These are phyloP conservation scores for Diaphora mendica DNA, from an alignment of 2,888 invertebrate genomes.

Conservation along the genomic window DNA sequence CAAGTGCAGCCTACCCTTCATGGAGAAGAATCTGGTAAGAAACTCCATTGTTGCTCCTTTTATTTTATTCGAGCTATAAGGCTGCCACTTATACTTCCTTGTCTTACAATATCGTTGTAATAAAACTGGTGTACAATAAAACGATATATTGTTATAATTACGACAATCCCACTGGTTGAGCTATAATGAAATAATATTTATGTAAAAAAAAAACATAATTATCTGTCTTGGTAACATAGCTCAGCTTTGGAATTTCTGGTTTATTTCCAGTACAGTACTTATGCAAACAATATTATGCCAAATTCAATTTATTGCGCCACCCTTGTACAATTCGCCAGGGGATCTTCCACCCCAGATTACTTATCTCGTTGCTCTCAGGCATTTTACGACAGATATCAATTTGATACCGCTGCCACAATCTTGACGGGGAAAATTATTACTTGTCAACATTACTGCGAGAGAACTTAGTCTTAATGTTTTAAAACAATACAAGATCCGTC, in stretches of 20 bases:
- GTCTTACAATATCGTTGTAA: no score
- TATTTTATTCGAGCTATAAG: no score
- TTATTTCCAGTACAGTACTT: background rate
- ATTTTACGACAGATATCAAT: constrained; percentile 8
- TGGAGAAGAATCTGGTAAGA: no score
- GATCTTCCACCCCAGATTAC: background rate
- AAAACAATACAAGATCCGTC: background rate
- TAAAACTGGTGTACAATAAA: no score
- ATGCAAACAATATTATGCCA: background rate
- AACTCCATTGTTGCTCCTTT: no score
- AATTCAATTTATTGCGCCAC: background rate
- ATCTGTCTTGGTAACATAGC: background rate
- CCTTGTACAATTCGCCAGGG: background rate
- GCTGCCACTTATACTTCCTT: no score
- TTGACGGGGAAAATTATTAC: background rate
- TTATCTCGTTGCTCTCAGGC: background rate
- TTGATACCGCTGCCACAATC: background rate
- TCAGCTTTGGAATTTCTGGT: background rate
- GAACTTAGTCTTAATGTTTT: background rate
- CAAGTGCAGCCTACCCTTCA: no score
- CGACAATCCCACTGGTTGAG: background rate
- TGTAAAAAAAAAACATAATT: background rate
- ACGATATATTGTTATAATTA: no score
- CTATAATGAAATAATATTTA: background rate
- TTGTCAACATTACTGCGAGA: background rate